A percentile compares a stretch with the other conserved stretches of the same genome.
phyloP scores from a whole-genome alignment of 2,113 vertebrate species.

The Lamprotornis superbus region DNA sequence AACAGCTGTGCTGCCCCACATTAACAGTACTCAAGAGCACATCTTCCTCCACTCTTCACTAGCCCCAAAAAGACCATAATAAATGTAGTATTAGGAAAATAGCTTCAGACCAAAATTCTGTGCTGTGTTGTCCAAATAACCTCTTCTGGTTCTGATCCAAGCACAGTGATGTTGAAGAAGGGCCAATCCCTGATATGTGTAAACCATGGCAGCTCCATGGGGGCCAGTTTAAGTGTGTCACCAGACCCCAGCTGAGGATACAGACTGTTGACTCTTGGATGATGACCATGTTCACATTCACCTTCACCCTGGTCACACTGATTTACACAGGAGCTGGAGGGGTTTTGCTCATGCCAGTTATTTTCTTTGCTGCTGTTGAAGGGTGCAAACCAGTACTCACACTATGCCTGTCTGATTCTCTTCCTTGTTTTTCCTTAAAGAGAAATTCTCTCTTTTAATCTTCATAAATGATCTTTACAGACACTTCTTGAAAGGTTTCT shows the following conservation, averaged over 20 bases:
- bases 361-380: neutral
- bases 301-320: neutral
- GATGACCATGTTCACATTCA: neutral
- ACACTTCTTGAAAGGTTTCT: neutral
- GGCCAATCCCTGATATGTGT: rapidly evolving
- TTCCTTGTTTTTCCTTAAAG: neutral
- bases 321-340: neutral
- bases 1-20: neutral
- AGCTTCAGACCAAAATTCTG: neutral
- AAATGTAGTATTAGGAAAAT: neutral
- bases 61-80: neutral
- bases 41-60: neutral
- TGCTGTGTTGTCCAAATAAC: neutral
- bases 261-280: neutral
- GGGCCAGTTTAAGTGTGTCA: neutral
- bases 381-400: neutral
- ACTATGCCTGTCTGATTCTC: neutral
- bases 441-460: conserved; percentile 32
- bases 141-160: neutral
- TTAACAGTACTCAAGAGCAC: neutral
- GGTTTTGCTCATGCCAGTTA: neutral
- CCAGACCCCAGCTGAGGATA: neutral
- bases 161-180: neutral
- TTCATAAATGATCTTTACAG: conserved; percentile 30
- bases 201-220: neutral